These are phyloP conservation scores for Chironomus tentans DNA, from an alignment of 2,888 invertebrate genomes.

Conservation along the genomic window DNA sequence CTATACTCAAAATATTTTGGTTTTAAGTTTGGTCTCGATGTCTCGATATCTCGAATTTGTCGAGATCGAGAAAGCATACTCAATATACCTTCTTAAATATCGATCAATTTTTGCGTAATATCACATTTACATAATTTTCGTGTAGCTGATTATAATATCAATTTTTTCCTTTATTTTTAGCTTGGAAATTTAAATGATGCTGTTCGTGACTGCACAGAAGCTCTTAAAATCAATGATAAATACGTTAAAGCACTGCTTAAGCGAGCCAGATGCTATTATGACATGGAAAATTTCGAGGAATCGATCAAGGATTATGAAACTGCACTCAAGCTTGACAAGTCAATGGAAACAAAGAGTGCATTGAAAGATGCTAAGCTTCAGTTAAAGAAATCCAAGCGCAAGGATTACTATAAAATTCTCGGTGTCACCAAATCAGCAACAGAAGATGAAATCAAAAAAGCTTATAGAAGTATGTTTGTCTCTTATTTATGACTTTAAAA, in stretches of 20 bases:
- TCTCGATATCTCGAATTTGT: no score
- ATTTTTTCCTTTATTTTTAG: constrained; percentile 30
- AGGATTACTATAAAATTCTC: constrained; percentile 93
- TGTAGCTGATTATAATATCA: no score
- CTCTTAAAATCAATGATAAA: constrained; percentile 71
- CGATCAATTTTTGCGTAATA: not conserved
- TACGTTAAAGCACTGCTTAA: constrained; percentile 83
- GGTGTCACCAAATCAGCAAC: constrained; percentile 74
- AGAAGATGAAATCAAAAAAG: constrained; percentile 90
- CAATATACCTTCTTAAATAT: no score
- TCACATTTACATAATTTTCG: not conserved
- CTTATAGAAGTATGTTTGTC: constrained; percentile 53
- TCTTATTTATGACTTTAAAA: not conserved
- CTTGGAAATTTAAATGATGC: constrained; percentile 69
- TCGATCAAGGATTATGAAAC: constrained; percentile 86
- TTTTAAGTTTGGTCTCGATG: no score
- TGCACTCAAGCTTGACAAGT: constrained; percentile 72
- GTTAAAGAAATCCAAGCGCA: constrained; percentile 83
- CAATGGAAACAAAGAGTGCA: constrained; percentile 66
- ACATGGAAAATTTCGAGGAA: constrained; percentile 75
- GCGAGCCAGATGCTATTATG: constrained; percentile 78
- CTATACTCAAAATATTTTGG: no score
- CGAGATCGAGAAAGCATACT: no score
- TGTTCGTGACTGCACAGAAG: constrained; percentile 73
- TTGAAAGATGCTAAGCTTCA: constrained; percentile 81